Evolutionary conservation across 64 coral and sea anemone species (phyloP).

Genomic region (Actinia equina): DNA sequence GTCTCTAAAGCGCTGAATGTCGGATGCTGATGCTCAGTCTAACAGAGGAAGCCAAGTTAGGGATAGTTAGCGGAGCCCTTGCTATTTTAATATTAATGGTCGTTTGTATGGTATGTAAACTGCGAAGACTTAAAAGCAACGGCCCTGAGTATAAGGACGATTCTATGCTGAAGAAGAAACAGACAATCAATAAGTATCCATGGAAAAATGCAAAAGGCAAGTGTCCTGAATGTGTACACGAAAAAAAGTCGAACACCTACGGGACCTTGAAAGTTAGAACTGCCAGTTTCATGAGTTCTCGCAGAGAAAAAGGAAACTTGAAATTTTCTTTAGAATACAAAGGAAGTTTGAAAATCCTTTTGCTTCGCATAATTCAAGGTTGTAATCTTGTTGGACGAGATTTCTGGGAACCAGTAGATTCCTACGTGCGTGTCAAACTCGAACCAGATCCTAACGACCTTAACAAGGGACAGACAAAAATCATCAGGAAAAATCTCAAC

Average conservation of each 20-base stretch:
- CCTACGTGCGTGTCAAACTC: constrained; percentile 61
- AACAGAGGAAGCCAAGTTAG: constrained; percentile 81
- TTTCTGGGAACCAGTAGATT: constrained; percentile 91
- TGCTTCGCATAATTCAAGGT: constrained; percentile 60
- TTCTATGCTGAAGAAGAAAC: neutral
- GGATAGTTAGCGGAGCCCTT: constrained; percentile 78
- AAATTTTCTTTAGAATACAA: constrained; percentile 78
- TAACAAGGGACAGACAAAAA: constrained; percentile 41
- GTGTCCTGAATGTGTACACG: constrained; percentile 61
- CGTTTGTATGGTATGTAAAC: constrained; percentile 87
- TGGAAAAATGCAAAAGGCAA: constrained; percentile 23
- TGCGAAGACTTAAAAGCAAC: constrained; percentile 56
- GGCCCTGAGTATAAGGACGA: constrained; percentile 36
- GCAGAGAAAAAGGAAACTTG: constrained; percentile 56
- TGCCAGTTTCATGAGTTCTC: constrained; percentile 26
- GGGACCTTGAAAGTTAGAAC: constrained; percentile 22
- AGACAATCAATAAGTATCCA: constrained; percentile 16
- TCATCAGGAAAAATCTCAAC: constrained; percentile 62
- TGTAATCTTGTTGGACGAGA: constrained; percentile 75
- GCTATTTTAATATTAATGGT: constrained; percentile 82
- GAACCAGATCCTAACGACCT: constrained; percentile 53
- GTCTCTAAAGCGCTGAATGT: neutral
- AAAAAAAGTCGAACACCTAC: constrained; percentile 25
- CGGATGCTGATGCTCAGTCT: constrained; percentile 76
- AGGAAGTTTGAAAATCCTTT: constrained; percentile 36